These are phyloP conservation scores for Tupiocoris notatus DNA, from an alignment of 2,888 invertebrate genomes.

Conservation along the genomic window DNA sequence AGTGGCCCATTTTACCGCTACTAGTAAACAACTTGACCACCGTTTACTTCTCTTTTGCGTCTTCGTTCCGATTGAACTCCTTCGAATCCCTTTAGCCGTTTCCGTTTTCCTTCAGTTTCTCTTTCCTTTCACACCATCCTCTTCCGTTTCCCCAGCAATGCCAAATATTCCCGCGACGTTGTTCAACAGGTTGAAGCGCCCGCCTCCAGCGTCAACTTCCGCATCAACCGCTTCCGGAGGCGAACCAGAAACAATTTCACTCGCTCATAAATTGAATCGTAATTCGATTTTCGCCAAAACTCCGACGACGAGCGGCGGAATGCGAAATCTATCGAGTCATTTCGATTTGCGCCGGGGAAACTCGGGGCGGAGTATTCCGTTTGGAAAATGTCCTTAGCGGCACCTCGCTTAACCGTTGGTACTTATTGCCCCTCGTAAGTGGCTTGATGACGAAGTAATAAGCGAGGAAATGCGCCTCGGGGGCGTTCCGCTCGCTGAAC, in stretches of 20 bases:
- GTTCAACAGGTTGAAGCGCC: not conserved
- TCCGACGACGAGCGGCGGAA: not conserved
- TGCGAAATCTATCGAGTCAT: not conserved
- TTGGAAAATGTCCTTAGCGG: not conserved
- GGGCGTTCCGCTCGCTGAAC: too few species aligned
- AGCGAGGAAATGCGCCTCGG: too few species aligned
- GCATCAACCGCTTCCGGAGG: not conserved
- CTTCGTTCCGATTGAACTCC: too few species aligned
- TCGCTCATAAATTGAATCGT: slow-evolving; percentile 31
- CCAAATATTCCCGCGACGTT: not conserved
- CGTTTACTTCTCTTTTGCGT: too few species aligned
- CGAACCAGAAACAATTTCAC: slow-evolving; percentile 30
- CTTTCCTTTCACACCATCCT: too few species aligned
- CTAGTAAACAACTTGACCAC: too few species aligned
- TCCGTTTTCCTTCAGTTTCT: too few species aligned
- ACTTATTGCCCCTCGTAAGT: too few species aligned
- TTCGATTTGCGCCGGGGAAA: not conserved
- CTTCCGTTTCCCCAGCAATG: not conserved
- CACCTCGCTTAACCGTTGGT: too few species aligned
- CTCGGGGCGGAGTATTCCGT: not conserved
- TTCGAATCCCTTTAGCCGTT: too few species aligned
- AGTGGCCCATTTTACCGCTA: too few species aligned
- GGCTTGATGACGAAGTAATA: too few species aligned
- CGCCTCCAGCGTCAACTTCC: not conserved
- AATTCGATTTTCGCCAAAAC: slow-evolving; percentile 14